These are phyloP conservation scores for Cephus cinctus DNA, from an alignment of 1,140 invertebrate species.

Conservation along the genomic window DNA sequence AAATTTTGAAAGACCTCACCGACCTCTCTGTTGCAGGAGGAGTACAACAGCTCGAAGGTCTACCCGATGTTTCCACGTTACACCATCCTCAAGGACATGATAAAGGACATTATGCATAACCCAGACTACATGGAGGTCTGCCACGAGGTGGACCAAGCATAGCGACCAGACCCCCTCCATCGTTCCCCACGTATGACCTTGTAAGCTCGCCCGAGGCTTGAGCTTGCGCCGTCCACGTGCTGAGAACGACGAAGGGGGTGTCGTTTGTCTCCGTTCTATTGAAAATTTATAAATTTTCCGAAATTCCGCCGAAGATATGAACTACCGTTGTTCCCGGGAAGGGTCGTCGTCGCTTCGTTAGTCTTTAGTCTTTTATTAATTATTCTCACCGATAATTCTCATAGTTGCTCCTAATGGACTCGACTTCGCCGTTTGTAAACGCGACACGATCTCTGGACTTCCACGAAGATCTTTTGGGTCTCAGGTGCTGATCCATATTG, in stretches of 20 bases:
- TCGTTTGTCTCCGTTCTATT: background rate
- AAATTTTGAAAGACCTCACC: no score
- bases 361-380: no score
- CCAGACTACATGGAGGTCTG: constrained; percentile 95
- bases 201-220: constrained; percentile 28
- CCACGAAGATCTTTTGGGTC: no score
- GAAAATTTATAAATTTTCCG: background rate
- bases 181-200: constrained; percentile 50
- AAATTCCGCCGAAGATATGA: background rate
- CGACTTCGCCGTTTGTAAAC: no score
- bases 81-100: constrained; percentile 93
- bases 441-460: background rate
- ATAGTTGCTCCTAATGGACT: no score
- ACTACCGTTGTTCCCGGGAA: background rate
- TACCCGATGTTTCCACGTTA: constrained; percentile 92
- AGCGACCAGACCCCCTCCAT: constrained; percentile 50
- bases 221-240: constrained; percentile 9
- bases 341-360: no score
- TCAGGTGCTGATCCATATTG: no score
- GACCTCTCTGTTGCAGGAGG: constrained; percentile 68
- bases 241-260: constrained; percentile 41
- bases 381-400: no score
- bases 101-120: constrained; percentile 90
- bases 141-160: constrained; percentile 73
- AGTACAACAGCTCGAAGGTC: constrained; percentile 85